phyloP scores from a whole-genome alignment of 1,140 invertebrate species.

The Triops longicaudatus region DNA sequence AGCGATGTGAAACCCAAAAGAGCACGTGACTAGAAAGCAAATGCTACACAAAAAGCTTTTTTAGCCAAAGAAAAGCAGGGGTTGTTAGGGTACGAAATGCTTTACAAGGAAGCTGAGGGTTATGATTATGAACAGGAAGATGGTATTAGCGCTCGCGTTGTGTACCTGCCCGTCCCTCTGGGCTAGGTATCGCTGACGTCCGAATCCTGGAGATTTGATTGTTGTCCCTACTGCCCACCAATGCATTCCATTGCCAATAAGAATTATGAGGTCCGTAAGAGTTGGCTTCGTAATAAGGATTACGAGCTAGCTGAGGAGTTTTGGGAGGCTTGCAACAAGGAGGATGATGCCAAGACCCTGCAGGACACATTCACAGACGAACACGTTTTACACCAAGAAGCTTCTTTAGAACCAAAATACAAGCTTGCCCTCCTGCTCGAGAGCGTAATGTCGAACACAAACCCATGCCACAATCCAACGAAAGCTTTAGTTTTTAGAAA shows the following conservation, averaged over 20 bases:
- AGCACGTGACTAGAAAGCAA: too few relatives aligned
- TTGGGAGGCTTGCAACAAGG: conserved; percentile 4
- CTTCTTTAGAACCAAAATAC: neutral
- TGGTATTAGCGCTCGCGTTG: neutral
- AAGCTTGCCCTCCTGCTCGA: neutral
- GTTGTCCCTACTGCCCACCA: conserved; percentile 5
- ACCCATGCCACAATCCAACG: neutral
- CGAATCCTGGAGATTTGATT: neutral
- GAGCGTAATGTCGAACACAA: neutral
- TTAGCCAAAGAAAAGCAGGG: too few relatives aligned
- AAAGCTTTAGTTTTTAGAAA: neutral
- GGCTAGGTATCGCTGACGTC: neutral
- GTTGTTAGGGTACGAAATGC: too few relatives aligned
- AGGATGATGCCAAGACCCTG: conserved; percentile 5
- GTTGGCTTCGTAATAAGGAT: neutral
- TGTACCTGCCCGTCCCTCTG: neutral
- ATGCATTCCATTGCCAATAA: neutral
- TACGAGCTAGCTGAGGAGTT: neutral
- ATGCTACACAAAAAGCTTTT: too few relatives aligned
- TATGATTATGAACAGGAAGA: neutral
- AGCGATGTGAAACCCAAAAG: too few relatives aligned
- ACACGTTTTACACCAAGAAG: neutral
- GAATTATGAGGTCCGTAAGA: neutral
- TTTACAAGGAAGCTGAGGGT: neutral
- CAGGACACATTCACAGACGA: conserved; percentile 11